Evolutionary conservation across 2,888 invertebrate genomes (phyloP), one percentile per base, ranked within the genome.

Genomic region (Tenthredo distinguenda): DNA sequence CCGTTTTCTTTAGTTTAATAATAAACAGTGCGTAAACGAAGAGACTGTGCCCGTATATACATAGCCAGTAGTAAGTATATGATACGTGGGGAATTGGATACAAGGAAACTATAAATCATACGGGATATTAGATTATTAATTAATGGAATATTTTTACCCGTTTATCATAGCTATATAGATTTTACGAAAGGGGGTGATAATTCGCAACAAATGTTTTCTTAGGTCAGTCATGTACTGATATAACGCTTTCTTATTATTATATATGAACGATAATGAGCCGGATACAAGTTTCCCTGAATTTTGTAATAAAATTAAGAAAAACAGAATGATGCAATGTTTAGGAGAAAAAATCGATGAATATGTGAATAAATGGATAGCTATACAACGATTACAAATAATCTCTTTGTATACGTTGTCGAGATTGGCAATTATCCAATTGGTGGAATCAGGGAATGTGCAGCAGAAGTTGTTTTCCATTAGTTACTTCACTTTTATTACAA

Each of bases 71-170:
- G 76, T 86, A 90, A 88, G n/a, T n/a, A 89, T 86, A 88, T 85
- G 89, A 90, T 91, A 91, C 88, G 71, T 90, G 7, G 91, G 7
- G 91, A 88, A 90, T 90, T 89, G 90, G 88, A 91, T 90, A 90
- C 89, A 90, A 89, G 90, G 89, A 90, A 90, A 89, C 88, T 88
- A 90, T 91, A 89, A 90, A 89, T 91, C 90, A 90, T 26, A 55
- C 31, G 50, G 68, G 37, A 71, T 85, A 58, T 34, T 21, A 18
- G 15, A 18, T n/a, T 15, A 4, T 68, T 83, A 65, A 68, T 83
- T 83, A 86, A 82, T 88, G 91, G 91, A 91, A 91, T 87, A 90
- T 91, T 91, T 91, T 90, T 88, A 37, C 40, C n/a, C 40, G 1
- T 65, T 40, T 34, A 40, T 81, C 62, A 62, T 0, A n/a, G 1